phyloP scores from a whole-genome alignment of 1,140 invertebrate genomes.

The Bombus haemorrhoidalis region DNA sequence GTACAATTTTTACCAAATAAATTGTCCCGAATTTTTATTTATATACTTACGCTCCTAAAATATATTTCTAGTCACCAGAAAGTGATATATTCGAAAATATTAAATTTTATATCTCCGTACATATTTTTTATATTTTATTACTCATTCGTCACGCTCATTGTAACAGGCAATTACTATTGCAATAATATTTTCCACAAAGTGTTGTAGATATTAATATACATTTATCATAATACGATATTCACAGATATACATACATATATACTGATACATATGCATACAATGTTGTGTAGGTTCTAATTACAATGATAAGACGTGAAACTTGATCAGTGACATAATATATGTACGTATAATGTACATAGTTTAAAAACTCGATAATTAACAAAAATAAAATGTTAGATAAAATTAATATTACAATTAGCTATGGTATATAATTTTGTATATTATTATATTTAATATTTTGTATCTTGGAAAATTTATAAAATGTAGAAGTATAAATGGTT shows the following conservation, averaged over 20 bases:
- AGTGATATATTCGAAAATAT: neutral
- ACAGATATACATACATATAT: neutral
- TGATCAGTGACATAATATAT: neutral
- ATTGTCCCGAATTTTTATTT: neutral
- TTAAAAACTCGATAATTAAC: neutral
- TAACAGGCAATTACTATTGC: neutral
- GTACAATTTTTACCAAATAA: neutral
- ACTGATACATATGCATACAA: neutral
- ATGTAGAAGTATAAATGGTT: neutral
- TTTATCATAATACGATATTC: neutral
- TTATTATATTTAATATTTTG: conserved; percentile 1
- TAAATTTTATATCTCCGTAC: neutral
- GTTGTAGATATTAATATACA: too few relatives aligned
- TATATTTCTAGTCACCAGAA: too few relatives aligned
- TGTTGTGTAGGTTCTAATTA: neutral
- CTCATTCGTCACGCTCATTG: neutral
- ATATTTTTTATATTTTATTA: neutral
- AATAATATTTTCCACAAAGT: neutral
- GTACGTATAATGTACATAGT: neutral
- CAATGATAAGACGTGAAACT: neutral
- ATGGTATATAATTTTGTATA: neutral
- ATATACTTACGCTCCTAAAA: neutral
- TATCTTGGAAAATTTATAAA: neutral
- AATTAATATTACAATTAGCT: neutral
- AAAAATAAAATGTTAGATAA: neutral